Evolutionary conservation across 2,113 vertebrate genomes (phyloP).

Genomic region (Malaclemys terrapin): DNA sequence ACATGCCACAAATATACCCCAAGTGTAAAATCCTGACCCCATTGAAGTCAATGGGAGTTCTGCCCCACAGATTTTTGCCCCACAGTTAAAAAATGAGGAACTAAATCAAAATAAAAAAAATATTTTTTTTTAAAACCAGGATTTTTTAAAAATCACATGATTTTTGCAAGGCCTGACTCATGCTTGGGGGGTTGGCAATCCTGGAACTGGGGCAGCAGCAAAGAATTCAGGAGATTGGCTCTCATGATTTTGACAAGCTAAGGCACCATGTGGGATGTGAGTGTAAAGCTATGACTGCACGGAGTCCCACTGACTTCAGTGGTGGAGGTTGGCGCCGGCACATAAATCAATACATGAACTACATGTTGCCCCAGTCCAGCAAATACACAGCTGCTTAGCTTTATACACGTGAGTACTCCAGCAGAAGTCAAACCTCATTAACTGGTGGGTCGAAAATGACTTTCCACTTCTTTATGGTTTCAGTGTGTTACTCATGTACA

Average conservation of each 20-base stretch:
- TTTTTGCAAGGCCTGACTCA: background rate
- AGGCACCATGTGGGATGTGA: background rate
- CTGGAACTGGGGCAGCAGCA: background rate
- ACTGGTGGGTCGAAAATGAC: constrained; percentile 30
- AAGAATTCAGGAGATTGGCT: background rate
- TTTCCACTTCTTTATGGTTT: constrained; percentile 33
- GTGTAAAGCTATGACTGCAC: background rate
- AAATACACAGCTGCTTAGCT: background rate
- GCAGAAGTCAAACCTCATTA: constrained; percentile 47
- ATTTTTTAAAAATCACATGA: background rate
- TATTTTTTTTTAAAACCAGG: background rate
- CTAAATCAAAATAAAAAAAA: background rate
- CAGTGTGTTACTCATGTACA: background rate
- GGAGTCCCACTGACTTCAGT: background rate
- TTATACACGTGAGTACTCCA: constrained; percentile 42
- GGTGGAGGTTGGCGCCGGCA: background rate
- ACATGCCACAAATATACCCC: background rate
- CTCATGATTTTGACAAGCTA: background rate
- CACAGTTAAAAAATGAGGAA: background rate
- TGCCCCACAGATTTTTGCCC: background rate
- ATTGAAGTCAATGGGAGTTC: background rate
- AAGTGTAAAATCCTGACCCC: background rate
- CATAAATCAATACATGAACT: constrained; percentile 31
- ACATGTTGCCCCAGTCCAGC: constrained; percentile 22
- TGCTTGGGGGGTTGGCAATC: background rate